Percentiles rank a stretch among this genome's conserved stretches.
phyloP scores from a whole-genome alignment of 2,113 vertebrate species.

The Asarcornis scutulata region DNA sequence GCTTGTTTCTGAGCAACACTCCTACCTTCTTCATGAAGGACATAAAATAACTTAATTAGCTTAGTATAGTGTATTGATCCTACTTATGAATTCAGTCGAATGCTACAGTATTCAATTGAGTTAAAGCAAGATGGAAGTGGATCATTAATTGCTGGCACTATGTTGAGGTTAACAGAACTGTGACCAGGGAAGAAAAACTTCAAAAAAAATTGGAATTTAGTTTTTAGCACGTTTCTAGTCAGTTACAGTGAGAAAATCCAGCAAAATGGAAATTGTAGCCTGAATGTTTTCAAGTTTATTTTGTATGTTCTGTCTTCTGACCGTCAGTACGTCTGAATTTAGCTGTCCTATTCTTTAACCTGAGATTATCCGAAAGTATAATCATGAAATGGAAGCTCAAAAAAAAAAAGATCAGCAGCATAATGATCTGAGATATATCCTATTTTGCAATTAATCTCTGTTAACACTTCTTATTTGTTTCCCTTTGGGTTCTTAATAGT shows the following conservation, averaged over 20 bases:
- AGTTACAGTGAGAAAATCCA: background rate
- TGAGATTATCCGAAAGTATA: background rate
- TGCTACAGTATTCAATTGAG: background rate
- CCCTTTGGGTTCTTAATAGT: background rate
- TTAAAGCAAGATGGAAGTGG: background rate
- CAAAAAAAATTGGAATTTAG: background rate
- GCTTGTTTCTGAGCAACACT: constrained; percentile 65
- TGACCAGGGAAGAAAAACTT: background rate
- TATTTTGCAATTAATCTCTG: background rate
- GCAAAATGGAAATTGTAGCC: background rate
- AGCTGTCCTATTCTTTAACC: background rate
- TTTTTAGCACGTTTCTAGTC: background rate
- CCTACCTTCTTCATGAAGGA: constrained; percentile 16
- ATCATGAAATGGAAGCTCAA: background rate
- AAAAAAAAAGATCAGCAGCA: fast-evolving
- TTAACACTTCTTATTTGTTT: background rate
- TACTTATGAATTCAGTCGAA: background rate
- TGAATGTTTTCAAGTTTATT: background rate
- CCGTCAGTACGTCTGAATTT: background rate
- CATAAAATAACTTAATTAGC: background rate
- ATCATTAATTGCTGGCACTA: background rate
- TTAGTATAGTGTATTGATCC: background rate
- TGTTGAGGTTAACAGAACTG: background rate
- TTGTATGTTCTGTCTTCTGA: background rate
- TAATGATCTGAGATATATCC: background rate